Percentiles rank a stretch among this genome's conserved stretches.
These are phyloP conservation scores for Ceratoteleas bidentatus DNA, from an alignment of 1,140 invertebrate genomes.

Conservation along the genomic window DNA sequence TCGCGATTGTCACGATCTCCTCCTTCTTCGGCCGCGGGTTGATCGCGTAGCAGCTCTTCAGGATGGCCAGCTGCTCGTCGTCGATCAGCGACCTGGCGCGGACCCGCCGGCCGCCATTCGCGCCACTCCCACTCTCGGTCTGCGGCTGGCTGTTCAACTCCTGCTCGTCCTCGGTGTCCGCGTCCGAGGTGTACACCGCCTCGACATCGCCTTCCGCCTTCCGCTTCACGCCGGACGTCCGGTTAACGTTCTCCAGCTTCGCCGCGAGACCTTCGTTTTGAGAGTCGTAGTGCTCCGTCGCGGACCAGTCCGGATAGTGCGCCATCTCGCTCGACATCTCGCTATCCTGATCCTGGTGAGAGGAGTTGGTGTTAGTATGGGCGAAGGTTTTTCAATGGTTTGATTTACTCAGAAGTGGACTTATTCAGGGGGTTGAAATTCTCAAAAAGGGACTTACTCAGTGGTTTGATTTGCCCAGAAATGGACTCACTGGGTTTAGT, in stretches of 20 bases:
- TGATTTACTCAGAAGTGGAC: no score
- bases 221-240: slow-evolving; percentile 72
- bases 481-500: no score
- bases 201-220: slow-evolving; percentile 79
- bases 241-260: slow-evolving; percentile 83
- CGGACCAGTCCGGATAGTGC: slow-evolving; percentile 76
- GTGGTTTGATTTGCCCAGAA: no score
- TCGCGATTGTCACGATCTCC: slow-evolving; percentile 93
- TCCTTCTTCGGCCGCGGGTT: slow-evolving; percentile 97
- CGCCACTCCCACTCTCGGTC: slow-evolving; percentile 73
- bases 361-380: no score
- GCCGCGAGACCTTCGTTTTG: slow-evolving; percentile 83
- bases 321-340: slow-evolving; percentile 79
- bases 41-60: slow-evolving; percentile 93
- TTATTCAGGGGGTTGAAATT: no score
- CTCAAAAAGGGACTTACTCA: no score
- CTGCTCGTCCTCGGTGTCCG: slow-evolving; percentile 82
- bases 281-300: slow-evolving; percentile 87
- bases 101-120: slow-evolving; percentile 88
- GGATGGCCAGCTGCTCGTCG: slow-evolving; percentile 93
- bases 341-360: slow-evolving; percentile 77
- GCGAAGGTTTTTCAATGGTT: no score
- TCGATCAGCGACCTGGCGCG: slow-evolving; percentile 95
- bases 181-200: slow-evolving; percentile 76
- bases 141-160: slow-evolving; percentile 75